Base-by-base conservation (phyloP, 1,140 invertebrate genomes). In the Ephestia elutella region DNA sequence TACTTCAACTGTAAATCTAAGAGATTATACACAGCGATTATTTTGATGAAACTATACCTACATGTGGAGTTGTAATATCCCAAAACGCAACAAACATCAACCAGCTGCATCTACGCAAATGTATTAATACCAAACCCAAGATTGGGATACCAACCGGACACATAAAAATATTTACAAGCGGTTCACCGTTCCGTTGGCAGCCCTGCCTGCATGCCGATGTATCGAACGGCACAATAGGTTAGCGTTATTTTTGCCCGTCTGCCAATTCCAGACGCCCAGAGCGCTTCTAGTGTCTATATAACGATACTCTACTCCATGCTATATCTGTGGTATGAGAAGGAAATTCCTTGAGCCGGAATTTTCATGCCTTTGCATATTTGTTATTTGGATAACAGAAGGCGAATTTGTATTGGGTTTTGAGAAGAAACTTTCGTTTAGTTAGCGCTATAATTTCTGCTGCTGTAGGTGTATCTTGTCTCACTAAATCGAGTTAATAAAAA, bases 191-290 rank as follows among this genome's bases (percentile, higher is more conserved):
- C 11, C 20, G 13, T 13, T 49, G 56, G 25, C 51, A 60, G 9
- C 58, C 58, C 58, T 60, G 11, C 2, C 17, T 21, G 58, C 58
- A 60, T 60, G 62, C 62, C 66, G 62, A 69, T 60, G 65, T 70
- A 63, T 66, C 62, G 60, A 60, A 55, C 20, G 65, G 59, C 64
- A 78, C 72, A 73, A 81, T 76, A 78, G 75, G 75, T 78, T 73
- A 82, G 49, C 57, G 71, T 78, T 80, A 82, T 82, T 82, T 82
- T 66, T 68, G 73, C 73, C 44, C 67, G 76, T 71, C 75, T 73
- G 66, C 61, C 53, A 54, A 68, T 71, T 68, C 68, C 66, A 73
- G 73, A 73, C 66, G 51, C 18, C 25, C 56, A 49, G 30, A 32
- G 30, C 30, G 1, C 30, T 44, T 53, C 60, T 55, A 60, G 21